These are phyloP conservation scores for Parazoanthus darwini DNA, from an alignment of 92 coral and sea anemone species.

Conservation along the genomic window DNA sequence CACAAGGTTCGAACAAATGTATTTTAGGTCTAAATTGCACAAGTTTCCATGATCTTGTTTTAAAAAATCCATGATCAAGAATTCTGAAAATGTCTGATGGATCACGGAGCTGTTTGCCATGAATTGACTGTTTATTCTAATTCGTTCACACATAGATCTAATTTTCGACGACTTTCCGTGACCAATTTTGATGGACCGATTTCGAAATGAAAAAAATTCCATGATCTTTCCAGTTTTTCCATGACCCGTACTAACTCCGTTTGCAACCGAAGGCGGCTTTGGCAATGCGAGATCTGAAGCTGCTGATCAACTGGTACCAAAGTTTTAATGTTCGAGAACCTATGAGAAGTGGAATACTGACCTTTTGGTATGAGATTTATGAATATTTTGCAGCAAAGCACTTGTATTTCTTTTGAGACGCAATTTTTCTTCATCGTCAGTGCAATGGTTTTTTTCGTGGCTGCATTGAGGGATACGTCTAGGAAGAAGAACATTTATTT, in stretches of 20 bases:
- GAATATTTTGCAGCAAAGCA: slow-evolving; percentile 78
- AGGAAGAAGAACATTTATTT: not conserved
- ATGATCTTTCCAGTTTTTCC: too few relatives aligned
- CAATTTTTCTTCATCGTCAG: slow-evolving; percentile 77
- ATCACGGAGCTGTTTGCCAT: too few relatives aligned
- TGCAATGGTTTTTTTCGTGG: slow-evolving; percentile 80
- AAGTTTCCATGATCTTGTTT: not conserved
- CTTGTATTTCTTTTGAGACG: slow-evolving; percentile 74
- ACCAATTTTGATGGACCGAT: too few relatives aligned
- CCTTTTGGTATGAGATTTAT: slow-evolving; percentile 84
- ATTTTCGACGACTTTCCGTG: too few relatives aligned
- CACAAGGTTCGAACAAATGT: too few relatives aligned
- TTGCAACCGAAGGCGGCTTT: too few relatives aligned
- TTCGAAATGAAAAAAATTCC: too few relatives aligned
- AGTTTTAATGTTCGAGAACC: not conserved
- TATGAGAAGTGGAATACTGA: slow-evolving; percentile 7
- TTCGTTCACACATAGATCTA: too few relatives aligned
- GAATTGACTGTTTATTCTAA: too few relatives aligned
- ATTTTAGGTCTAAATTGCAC: not conserved
- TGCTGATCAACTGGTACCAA: not conserved
- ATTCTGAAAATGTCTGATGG: too few relatives aligned
- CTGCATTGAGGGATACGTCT: slow-evolving; percentile 84
- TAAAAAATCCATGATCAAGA: too few relatives aligned
- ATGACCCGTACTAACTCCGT: too few relatives aligned
- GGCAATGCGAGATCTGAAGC: not conserved